Conservation (phyloP, 2,888 invertebrate species). For the Aspidiotus rigidus region DNA sequence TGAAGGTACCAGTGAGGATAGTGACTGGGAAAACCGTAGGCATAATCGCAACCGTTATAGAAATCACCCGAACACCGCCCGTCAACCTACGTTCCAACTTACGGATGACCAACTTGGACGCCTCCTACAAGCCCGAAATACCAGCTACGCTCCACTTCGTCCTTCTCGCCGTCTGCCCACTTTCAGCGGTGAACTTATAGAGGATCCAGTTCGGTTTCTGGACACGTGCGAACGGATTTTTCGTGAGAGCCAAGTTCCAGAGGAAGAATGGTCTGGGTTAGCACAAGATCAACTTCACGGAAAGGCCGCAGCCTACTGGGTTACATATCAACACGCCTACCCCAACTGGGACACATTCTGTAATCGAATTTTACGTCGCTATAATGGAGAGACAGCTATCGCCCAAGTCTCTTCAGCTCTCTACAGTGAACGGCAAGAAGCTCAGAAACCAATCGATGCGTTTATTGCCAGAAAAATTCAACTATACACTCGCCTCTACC, state of each 20-base stretch:
- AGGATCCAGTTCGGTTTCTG: not conserved
- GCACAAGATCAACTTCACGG: not conserved
- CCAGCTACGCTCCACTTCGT: not conserved
- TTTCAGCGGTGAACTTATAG: not conserved
- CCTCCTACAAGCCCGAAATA: not conserved
- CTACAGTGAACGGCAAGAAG: not conserved
- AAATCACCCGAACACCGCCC: too few species aligned
- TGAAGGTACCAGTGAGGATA: too few species aligned
- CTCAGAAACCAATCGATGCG: not conserved
- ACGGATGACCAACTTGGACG: not conserved
- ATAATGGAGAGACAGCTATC: not conserved
- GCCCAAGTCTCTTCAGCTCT: not conserved
- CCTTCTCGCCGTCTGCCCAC: constrained; percentile 1
- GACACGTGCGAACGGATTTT: not conserved
- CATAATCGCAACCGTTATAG: too few species aligned
- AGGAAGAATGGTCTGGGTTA: not conserved
- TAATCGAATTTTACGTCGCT: not conserved
- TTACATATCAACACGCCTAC: not conserved
- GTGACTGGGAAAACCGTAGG: too few species aligned
- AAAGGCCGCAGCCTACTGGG: not conserved
- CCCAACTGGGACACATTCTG: not conserved
- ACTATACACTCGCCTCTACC: not conserved
- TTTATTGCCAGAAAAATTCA: not conserved
- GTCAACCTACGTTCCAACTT: not conserved
- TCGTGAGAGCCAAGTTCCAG: not conserved